Evolutionary conservation across 2,797 vertebrate species (phyloP).

Genomic region (Alauda arvensis): DNA sequence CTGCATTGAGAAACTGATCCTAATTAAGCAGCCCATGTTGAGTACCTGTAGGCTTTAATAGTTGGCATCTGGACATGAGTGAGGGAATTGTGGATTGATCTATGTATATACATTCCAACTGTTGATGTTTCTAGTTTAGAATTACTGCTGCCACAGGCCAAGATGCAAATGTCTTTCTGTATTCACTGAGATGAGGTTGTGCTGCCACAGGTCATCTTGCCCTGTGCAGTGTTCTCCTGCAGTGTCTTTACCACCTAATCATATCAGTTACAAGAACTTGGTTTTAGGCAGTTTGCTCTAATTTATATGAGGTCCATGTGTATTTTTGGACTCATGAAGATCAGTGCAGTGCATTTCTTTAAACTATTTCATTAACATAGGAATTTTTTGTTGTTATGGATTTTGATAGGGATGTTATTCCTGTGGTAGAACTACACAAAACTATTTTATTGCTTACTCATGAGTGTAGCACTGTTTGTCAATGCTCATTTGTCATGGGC

Average conservation of each 20-base stretch:
- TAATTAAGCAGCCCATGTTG: not conserved
- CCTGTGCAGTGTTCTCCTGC: not conserved
- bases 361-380: not conserved
- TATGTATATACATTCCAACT: not conserved
- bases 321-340: not conserved
- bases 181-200: not conserved
- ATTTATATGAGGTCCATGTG: not conserved
- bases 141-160: not conserved
- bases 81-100: not conserved
- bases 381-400: rapidly evolving
- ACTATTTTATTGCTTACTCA: not conserved
- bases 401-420: not conserved
- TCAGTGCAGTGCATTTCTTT: not conserved
- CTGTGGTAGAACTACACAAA: not conserved
- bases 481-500: not conserved
- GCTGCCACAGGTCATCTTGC: not conserved
- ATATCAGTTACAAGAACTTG: not conserved
- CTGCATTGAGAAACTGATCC: not conserved
- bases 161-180: not conserved
- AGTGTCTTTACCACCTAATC: not conserved
- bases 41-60: not conserved
- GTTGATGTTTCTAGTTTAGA: not conserved
- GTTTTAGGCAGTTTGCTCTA: not conserved
- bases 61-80: not conserved
- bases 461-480: not conserved